phyloP scores from a whole-genome alignment of 1,140 invertebrate genomes.

The Trichomalopsis sarcophagae region DNA sequence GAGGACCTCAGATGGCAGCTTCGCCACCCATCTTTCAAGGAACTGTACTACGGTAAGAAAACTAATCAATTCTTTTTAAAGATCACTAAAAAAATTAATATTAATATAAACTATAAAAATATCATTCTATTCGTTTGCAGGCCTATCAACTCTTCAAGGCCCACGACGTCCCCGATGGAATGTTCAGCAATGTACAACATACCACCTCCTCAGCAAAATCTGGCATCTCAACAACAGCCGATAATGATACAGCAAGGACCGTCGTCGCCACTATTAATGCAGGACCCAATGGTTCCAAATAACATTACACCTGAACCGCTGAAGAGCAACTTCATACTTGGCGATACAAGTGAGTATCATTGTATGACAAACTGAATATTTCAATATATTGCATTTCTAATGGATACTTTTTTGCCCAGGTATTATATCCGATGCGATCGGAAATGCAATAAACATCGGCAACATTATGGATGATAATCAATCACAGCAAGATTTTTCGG shows the following conservation, averaged over 20 bases:
- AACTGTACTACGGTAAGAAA: slow-evolving; percentile 6
- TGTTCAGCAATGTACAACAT: slow-evolving; percentile 46
- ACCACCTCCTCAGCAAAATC: slow-evolving; percentile 41
- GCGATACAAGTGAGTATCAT: background rate
- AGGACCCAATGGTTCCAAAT: background rate
- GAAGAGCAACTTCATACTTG: background rate
- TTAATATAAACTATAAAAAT: background rate
- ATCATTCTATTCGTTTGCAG: slow-evolving; percentile 47
- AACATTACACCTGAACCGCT: background rate
- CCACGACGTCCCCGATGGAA: slow-evolving; percentile 64
- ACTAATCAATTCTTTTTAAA: background rate
- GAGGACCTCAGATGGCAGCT: slow-evolving; percentile 37
- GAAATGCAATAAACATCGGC: slow-evolving; percentile 33
- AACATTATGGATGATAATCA: background rate
- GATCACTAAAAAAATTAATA: background rate
- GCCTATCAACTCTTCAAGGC: slow-evolving; percentile 58
- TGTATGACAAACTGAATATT: background rate
- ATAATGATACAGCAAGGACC: slow-evolving; percentile 31
- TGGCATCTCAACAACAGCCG: slow-evolving; percentile 48
- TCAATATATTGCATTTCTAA: background rate
- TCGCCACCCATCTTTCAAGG: slow-evolving; percentile 52
- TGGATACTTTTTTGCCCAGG: background rate
- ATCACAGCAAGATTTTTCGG: background rate
- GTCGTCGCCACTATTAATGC: slow-evolving; percentile 14
- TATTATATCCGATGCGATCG: slow-evolving; percentile 46